A percentile compares a stretch with the other conserved stretches of the same genome.
These are phyloP conservation scores for Bradypodion pumilum DNA, from an alignment of 2,797 vertebrate genomes.

Conservation along the genomic window DNA sequence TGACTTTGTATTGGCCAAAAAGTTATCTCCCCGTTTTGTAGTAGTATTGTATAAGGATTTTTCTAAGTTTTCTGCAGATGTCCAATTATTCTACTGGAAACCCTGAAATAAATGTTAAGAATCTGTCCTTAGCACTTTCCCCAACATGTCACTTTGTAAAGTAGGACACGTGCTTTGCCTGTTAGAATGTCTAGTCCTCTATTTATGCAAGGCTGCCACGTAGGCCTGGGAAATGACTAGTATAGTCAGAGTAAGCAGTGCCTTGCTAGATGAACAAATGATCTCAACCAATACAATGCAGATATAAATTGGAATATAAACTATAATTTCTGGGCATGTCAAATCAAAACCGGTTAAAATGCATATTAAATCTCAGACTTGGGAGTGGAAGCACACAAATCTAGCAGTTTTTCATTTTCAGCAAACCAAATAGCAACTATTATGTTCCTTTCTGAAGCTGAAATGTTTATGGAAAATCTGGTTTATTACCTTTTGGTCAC, in stretches of 20 bases:
- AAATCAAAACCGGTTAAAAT: neutral
- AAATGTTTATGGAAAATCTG: neutral
- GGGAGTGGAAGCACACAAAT: neutral
- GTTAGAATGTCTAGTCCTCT: neutral
- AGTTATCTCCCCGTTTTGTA: too few relatives aligned
- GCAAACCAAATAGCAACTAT: neutral
- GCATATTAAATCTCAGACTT: neutral
- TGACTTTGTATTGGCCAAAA: too few relatives aligned
- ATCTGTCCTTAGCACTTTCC: neutral
- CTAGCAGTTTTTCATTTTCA: neutral
- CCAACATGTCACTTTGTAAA: neutral
- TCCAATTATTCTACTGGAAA: neutral
- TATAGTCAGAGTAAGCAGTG: too few relatives aligned
- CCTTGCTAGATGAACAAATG: neutral
- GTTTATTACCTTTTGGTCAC: neutral
- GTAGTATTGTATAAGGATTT: neutral
- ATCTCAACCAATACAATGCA: neutral
- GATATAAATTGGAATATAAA: neutral
- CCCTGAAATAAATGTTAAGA: neutral
- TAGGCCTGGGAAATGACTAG: neutral
- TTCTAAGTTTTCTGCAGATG: neutral
- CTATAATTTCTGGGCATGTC: neutral
- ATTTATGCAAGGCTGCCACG: too few relatives aligned
- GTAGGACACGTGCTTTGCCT: neutral
- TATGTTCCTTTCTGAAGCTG: neutral